Base-by-base conservation (phyloP, 2,888 invertebrate genomes). In the Epistrophe eligans region DNA sequence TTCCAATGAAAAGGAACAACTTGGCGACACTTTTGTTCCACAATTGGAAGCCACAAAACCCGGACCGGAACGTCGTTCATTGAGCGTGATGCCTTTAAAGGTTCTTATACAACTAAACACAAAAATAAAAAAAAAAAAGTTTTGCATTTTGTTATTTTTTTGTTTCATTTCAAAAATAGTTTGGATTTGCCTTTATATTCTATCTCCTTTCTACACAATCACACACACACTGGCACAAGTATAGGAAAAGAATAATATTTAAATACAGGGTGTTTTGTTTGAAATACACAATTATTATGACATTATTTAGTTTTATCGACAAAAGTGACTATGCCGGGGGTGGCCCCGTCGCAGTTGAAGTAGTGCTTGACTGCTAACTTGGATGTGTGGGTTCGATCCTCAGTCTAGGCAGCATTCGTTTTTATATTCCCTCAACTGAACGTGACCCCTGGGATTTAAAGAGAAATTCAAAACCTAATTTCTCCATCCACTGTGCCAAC, bases 1-100 rank as follows among this genome's bases (percentile, higher is more conserved):
- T 89, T 93, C 93, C 90, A 89, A 90, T 73, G 91, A 91, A 79
- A 91, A 90, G 38, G 84, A 88, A 81, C 84, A 66, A 80, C 90
- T 91, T 67, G 91, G 90, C 1, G 92, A 91, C 79, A 89, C 90
- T 38, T 88, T 90, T 57, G 88, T 90, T 70, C 90, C 90, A 24
- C 91, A 91, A 80, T 88, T 91, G 38, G 91, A 91, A 87, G 89
- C 90, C 76, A 91, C 90, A 38, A 91, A 91, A 79, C 89, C 89
- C 40, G 89, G 88, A 88, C 91, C 90, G 66, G 92, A 91, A 89
- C 90, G 91, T 70, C 91, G 91, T 55, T 92, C 91, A 82, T 89
- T 90, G 88, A 89, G 90, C 79, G 87, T 88, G 80, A 90, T 91
- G 89, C 90, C 90, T 77, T 91, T 91, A 89, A 92, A 93, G 93